Evolutionary conservation across 1,140 invertebrate species (phyloP).

Genomic region (Tetramorium alpestre): DNA sequence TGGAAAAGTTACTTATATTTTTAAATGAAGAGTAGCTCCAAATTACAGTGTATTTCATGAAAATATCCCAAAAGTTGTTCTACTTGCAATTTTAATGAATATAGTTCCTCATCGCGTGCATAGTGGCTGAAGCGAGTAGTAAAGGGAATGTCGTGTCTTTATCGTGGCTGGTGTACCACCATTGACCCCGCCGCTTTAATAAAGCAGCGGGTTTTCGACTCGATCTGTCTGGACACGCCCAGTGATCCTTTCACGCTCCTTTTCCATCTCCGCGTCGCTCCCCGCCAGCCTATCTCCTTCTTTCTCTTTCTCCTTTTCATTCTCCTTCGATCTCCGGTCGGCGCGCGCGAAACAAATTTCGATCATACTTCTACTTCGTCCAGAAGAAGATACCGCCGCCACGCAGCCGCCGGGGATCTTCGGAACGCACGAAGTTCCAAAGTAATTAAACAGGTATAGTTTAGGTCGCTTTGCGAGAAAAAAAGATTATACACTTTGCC

Average conservation of each 20-base stretch:
- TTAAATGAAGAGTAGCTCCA: background rate
- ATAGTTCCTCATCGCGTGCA: constrained; percentile 26
- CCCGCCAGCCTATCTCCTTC: background rate
- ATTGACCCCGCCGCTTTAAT: constrained; percentile 73
- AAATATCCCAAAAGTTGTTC: background rate
- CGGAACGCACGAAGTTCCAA: constrained; percentile 45
- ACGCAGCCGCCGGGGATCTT: constrained; percentile 40
- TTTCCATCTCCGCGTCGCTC: constrained; percentile 63
- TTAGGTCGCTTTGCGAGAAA: constrained; percentile 41
- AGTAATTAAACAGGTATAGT: constrained; percentile 56
- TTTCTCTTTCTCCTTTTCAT: constrained; percentile 44
- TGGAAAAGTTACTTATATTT: background rate
- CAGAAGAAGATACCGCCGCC: constrained; percentile 20
- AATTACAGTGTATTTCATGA: background rate
- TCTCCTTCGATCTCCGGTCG: constrained; percentile 50
- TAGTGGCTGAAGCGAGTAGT: constrained; percentile 40
- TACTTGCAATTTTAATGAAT: background rate
- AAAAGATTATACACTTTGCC: constrained; percentile 2
- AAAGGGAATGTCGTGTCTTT: constrained; percentile 67
- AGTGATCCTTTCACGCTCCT: constrained; percentile 77
- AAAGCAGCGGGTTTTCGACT: constrained; percentile 77
- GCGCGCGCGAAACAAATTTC: constrained; percentile 55
- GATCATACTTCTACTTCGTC: constrained; percentile 12
- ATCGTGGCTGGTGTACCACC: constrained; percentile 63
- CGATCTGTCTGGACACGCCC: constrained; percentile 77